Base-by-base conservation (phyloP, 1,140 invertebrate genomes). In the Pissodes strobi region DNA sequence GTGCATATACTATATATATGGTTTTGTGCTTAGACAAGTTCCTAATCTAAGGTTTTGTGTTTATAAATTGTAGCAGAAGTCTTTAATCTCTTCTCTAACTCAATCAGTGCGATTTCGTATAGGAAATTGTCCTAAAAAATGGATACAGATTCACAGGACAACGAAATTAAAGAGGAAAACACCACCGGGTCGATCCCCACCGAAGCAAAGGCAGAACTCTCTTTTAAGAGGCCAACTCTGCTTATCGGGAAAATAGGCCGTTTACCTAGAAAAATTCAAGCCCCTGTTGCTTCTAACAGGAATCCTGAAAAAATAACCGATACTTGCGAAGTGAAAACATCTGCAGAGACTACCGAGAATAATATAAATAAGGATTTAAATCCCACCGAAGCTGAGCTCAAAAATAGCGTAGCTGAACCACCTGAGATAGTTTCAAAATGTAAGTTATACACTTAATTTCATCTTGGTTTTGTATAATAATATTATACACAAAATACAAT, bases 161-260 rank as follows among this genome's bases (percentile, higher is more conserved):
- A n/a, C n/a, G n/a, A n/a, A n/a, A n/a, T n/a, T n/a, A n/a, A n/a
- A n/a, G n/a, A n/a, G n/a, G n/a, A n/a, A n/a, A n/a, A n/a, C n/a
- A n/a, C n/a, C n/a, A n/a, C n/a, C n/a, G n/a, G n/a, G n/a, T n/a
- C n/a, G n/a, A n/a, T n/a, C n/a, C n/a, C n/a, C n/a, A n/a, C n/a
- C n/a, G n/a, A n/a, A n/a, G n/a, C n/a, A n/a, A n/a, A n/a, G n/a
- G n/a, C n/a, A n/a, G n/a, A n/a, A n/a, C n/a, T n/a, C 51, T 38
- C 63, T 0, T 78, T 78, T 62, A 78, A 78, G 58, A 77, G 73
- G 56, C 77, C 77, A 17, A 57, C 39, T 0, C 12, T 78, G 30
- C 57, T 78, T 25, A 67, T 78, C 22, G 77, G 75, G 9, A 78
- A 78, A 76, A 63, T 74, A n/a, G 75, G 76, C 1, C 59, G 67